Evolutionary conservation across 2,888 invertebrate genomes (phyloP), one percentile per base, ranked within the genome.

Genomic region (Tetheella fluctuosa): DNA sequence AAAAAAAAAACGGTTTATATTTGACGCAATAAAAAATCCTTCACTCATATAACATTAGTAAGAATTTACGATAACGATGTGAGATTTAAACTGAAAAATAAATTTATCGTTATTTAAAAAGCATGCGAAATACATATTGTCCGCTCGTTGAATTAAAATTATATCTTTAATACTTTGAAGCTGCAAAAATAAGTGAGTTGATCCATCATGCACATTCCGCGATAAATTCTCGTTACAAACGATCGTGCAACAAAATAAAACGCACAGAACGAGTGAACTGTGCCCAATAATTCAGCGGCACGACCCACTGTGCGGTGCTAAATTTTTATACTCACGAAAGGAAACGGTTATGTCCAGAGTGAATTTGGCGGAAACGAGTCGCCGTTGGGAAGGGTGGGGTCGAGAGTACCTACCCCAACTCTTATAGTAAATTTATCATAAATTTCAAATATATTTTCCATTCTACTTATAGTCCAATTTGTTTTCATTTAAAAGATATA

Each of bases 281-380:
- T 71, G 70, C 63, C 70, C 77, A 76, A 86, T 89, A 88, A 85
- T 69, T 88, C 82, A 86, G 74, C 57, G 59, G 62, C 73, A 83
- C 76, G 77, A 76, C 80, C 80, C 88, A 82, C 85, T 71, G 80
- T 72, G 83, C 80, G 86, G 78, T 77, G 79, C 83, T 89, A 85
- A 89, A 87, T 84, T 89, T 90, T 91, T 89, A 90, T 86, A 80
- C 76, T 73, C 79, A 70, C 74, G 74, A 79, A 81, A 84, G 78
- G 82, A 89, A 89, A 90, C 85, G 79, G 89, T 87, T 89, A 88
- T 88, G 84, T 81, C 81, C 81, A 74, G 80, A 80, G 82, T 81
- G 84, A 83, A 84, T 83, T 84, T 80, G 79, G 75, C 76, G 81
- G 81, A 78, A 83, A 79, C 74, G 77, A 69, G 75, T 67, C 73